Percentiles rank a stretch among this genome's conserved stretches.
phyloP scores from a whole-genome alignment of 2,888 invertebrate species.

The Theristus sp. region DNA sequence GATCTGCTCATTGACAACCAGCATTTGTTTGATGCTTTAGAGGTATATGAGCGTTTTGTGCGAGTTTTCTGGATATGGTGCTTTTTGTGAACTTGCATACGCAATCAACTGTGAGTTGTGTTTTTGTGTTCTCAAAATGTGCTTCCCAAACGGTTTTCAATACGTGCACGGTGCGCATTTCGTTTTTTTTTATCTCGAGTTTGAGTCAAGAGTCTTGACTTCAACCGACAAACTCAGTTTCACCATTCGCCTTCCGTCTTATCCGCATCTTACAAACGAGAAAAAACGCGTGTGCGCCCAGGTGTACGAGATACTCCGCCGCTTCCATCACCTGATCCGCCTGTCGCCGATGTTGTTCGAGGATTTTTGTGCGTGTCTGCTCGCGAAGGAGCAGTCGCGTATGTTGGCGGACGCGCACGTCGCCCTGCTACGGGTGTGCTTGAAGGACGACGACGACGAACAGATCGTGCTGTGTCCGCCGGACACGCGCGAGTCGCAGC shows the following conservation, averaged over 20 bases:
- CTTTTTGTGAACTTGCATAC: no score
- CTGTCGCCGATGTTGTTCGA: conserved; percentile 83
- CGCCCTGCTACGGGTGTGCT: conserved; percentile 61
- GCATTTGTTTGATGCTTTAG: not conserved
- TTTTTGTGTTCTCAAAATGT: no score
- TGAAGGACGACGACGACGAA: conserved; percentile 35
- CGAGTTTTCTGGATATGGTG: not conserved
- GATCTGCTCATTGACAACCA: not conserved
- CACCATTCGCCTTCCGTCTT: no score
- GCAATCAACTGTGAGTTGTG: no score
- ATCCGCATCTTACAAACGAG: no score
- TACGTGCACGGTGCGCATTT: no score
- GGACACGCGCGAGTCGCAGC: conserved; percentile 91
- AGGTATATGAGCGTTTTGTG: not conserved
- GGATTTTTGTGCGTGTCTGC: conserved; percentile 81
- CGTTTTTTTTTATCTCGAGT: no score
- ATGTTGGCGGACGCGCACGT: conserved; percentile 82
- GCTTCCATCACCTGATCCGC: conserved; percentile 64
- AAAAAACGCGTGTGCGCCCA: no score
- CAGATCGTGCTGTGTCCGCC: conserved; percentile 37
- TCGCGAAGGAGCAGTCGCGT: conserved; percentile 59
- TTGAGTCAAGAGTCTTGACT: no score
- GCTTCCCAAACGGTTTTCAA: no score
- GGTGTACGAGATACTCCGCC: conserved; percentile 80
- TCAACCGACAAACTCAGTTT: no score